Evolutionary conservation across 2,113 vertebrate species (phyloP).

Genomic region (Phyllopteryx taeniolatus): DNA sequence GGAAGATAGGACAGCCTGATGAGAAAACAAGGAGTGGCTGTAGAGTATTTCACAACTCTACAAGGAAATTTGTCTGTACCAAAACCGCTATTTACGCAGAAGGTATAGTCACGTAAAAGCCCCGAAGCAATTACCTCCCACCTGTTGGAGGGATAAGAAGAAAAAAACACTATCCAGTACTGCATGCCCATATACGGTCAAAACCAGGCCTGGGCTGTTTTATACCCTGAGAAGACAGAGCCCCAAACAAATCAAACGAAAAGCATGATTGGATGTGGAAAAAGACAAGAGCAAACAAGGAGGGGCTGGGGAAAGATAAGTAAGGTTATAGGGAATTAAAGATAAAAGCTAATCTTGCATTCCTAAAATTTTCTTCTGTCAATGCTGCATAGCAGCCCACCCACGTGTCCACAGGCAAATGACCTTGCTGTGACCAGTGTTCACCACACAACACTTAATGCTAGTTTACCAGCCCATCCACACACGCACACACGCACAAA

Average conservation of each 20-base stretch:
- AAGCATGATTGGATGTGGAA: constrained; percentile 3
- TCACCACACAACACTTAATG: not conserved
- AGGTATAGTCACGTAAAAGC: constrained; percentile 27
- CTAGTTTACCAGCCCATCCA: not conserved
- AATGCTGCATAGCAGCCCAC: constrained; percentile 46
- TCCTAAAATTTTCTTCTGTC: constrained; percentile 60
- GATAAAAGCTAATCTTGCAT: constrained; percentile 64
- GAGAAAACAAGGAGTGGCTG: constrained; percentile 55
- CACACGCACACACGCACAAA: not conserved
- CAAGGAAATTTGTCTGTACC: constrained; percentile 36
- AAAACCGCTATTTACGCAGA: constrained; percentile 41
- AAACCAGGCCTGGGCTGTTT: constrained; percentile 34
- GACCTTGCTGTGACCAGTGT: constrained; percentile 11
- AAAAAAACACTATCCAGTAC: constrained; percentile 28
- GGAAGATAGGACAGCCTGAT: constrained; percentile 29
- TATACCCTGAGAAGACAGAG: constrained; percentile 31
- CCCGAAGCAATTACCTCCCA: constrained; percentile 45
- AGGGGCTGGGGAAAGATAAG: constrained; percentile 22
- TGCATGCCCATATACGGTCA: constrained; percentile 68
- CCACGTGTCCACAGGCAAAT: constrained; percentile 29
- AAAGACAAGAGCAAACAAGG: not conserved
- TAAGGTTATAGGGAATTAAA: constrained; percentile 34
- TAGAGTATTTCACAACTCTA: constrained; percentile 28
- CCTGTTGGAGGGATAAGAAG: constrained; percentile 38
- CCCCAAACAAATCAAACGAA: constrained; percentile 31